phyloP scores from a whole-genome alignment of 2,888 invertebrate species.

The Aphodius granarius region DNA sequence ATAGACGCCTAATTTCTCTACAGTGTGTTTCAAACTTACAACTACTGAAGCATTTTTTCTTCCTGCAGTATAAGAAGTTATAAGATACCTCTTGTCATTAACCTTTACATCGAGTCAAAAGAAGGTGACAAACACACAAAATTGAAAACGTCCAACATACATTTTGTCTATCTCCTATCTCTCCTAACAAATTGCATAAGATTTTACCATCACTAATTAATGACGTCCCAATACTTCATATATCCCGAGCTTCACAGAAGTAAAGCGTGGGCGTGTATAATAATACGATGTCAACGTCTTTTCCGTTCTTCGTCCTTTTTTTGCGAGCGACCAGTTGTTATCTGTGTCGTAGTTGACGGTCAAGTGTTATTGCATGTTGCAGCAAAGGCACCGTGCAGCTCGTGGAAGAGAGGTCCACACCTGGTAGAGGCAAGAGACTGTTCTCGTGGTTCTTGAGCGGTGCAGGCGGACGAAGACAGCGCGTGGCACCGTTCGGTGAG shows the following conservation, averaged over 20 bases:
- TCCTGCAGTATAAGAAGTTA: too few relatives aligned
- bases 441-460: neutral
- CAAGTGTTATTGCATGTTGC: neutral
- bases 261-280: conserved; percentile 3
- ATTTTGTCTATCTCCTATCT: too few relatives aligned
- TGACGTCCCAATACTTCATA: neutral
- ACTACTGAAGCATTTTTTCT: too few relatives aligned
- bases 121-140: too few relatives aligned
- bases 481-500: conserved; percentile 15
- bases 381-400: neutral
- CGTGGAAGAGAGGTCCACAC: neutral
- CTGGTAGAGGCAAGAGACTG: conserved; percentile 15
- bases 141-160: too few relatives aligned
- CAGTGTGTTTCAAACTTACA: too few relatives aligned
- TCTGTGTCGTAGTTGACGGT: neutral
- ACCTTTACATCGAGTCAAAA: too few relatives aligned
- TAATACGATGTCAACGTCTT: conserved; percentile 17
- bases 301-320: too few relatives aligned
- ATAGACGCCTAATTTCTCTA: too few relatives aligned
- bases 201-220: too few relatives aligned
- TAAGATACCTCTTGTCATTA: too few relatives aligned
- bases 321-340: neutral
- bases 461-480: neutral
- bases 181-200: too few relatives aligned
- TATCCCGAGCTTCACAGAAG: neutral